Percentiles rank a stretch among this genome's conserved stretches.
Conservation (phyloP, 2,797 vertebrate species). For the Bradypus variegatus region DNA sequence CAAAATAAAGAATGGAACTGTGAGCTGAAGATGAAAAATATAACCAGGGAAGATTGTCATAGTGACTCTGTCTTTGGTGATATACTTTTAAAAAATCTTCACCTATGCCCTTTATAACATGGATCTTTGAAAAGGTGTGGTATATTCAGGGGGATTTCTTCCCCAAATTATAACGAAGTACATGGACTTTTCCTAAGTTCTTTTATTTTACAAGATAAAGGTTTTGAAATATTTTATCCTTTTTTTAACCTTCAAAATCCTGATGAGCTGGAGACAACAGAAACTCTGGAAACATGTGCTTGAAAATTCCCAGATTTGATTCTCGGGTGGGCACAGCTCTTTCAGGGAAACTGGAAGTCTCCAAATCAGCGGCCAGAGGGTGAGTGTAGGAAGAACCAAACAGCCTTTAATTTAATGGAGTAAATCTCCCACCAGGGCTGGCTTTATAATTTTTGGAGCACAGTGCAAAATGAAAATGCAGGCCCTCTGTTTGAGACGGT, state of each 20-base stretch:
- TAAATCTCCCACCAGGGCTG: background rate
- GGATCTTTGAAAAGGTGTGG: background rate
- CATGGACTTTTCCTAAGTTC: background rate
- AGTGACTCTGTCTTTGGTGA: background rate
- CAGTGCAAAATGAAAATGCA: background rate
- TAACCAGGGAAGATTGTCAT: background rate
- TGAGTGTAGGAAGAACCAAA: background rate
- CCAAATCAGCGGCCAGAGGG: background rate
- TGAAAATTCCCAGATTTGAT: background rate
- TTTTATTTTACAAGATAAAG: constrained; percentile 22
- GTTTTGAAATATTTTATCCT: background rate
- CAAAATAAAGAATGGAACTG: background rate
- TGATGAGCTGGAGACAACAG: background rate
- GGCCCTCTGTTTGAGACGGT: background rate
- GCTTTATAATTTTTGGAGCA: background rate
- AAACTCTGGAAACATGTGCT: background rate
- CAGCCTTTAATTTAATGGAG: background rate
- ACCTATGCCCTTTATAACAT: background rate
- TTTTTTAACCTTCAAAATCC: constrained; percentile 18
- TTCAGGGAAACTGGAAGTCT: background rate
- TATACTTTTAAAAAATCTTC: background rate
- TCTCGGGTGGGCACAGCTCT: background rate
- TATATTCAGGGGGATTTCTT: background rate
- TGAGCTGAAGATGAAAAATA: background rate
- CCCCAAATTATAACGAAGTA: background rate